Base-by-base conservation (phyloP, 1,140 invertebrate species). In the Idris sp. region DNA sequence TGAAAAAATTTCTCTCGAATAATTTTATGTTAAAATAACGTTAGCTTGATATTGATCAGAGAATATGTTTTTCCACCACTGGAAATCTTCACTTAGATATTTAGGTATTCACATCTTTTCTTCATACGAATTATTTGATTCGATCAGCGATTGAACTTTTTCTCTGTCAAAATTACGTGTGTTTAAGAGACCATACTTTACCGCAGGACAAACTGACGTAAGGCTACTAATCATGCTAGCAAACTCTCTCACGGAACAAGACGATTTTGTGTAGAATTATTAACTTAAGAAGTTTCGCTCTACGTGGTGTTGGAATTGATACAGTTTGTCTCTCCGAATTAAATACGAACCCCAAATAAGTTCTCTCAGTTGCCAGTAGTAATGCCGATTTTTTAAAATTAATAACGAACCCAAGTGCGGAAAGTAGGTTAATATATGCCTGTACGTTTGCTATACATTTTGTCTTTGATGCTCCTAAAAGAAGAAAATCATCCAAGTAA, bases 401-500 rank as follows among this genome's bases (percentile, higher is more conserved):
- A 8, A 68, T 59, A 4, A 48, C 10, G 22, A 69, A 69, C 4
- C 35, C 65, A 1, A 59, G 19, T 1, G 43, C 10, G 1, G 18
- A 18, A 9, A 69, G 31, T 4, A 58, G 6, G 9, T 41, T 31
- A 1, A 62, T n/a, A 15, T 49, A 14, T 2, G 44, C 31, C n/a
- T 62, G 22, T 4, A 28, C 18, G 14, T 68, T 71, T 14, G 8
- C 5, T 4, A 1, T 7, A 62, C 64, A 74, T 1, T 44, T 11
- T 4, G 13, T 0, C 9, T 51, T 38, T 0, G 56, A 35, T 1
- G 68, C n/a, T 10, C 67, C 71, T n/a, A 82, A 35, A 6, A 77
- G 44, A 1, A 81, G 46, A 33, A 78, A 73, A 43, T 80, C 77
- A 41, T 81, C 76, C 4, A 83, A 43, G 38, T 81, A 83, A 4